A percentile compares a stretch with the other conserved stretches of the same genome.
phyloP scores from a whole-genome alignment of 1,140 invertebrate genomes.

The Drosophila nebulosa region DNA sequence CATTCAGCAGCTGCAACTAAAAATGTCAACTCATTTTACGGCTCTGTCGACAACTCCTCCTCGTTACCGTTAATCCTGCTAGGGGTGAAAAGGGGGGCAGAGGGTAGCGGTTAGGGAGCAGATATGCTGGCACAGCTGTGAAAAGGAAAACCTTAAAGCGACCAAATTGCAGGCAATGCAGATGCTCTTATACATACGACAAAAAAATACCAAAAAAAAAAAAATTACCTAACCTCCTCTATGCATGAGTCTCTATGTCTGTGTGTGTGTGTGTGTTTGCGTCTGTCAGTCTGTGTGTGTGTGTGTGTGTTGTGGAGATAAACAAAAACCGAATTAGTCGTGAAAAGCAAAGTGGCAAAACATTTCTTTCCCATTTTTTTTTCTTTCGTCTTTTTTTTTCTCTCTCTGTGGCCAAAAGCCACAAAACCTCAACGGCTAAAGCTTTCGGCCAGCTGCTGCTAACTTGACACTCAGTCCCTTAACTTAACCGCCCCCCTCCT shows the following conservation, averaged over 20 bases:
- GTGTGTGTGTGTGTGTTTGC: not conserved
- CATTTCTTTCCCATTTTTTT: constrained; percentile 49
- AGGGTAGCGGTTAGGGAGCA: not conserved
- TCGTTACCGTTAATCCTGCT: constrained; percentile 65
- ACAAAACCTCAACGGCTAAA: constrained; percentile 61
- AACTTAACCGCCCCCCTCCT: too few relatives aligned
- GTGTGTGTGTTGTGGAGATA: constrained; percentile 46
- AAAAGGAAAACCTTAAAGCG: constrained; percentile 40
- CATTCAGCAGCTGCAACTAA: constrained; percentile 26
- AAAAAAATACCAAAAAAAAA: constrained; percentile 4
- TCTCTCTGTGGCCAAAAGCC: constrained; percentile 41
- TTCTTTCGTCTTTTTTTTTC: constrained; percentile 19
- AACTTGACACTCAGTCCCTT: constrained; percentile 34
- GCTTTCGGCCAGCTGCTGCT: constrained; percentile 61
- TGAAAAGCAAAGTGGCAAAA: constrained; percentile 73
- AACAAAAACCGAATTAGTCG: constrained; percentile 77
- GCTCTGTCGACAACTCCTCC: constrained; percentile 23
- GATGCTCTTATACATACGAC: too few relatives aligned
- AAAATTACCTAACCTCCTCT: constrained; percentile 35
- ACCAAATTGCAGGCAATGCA: constrained; percentile 69
- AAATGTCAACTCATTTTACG: constrained; percentile 42
- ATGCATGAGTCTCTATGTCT: constrained; percentile 1
- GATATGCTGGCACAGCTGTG: constrained; percentile 52
- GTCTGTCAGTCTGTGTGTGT: constrained; percentile 3
- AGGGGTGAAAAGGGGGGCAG: not conserved